These are phyloP conservation scores for Paramormyrops hopkinsi DNA, from an alignment of 2,797 vertebrate species.

Conservation along the genomic window DNA sequence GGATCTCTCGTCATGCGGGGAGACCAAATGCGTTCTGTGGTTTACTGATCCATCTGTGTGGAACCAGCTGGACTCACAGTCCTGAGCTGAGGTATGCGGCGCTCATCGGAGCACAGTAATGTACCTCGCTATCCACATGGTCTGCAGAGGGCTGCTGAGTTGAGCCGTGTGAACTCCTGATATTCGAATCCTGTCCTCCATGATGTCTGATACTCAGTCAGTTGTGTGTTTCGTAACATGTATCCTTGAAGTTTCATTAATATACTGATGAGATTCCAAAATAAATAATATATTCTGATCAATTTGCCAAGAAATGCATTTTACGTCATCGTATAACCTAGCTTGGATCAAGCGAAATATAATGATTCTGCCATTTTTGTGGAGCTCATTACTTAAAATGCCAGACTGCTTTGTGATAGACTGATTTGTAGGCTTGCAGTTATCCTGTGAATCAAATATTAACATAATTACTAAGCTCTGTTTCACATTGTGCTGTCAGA, in stretches of 20 bases:
- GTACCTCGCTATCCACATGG: background rate
- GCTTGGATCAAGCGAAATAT: background rate
- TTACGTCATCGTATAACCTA: background rate
- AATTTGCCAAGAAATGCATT: background rate
- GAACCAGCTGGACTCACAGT: background rate
- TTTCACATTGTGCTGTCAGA: background rate
- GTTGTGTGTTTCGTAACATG: background rate
- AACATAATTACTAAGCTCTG: slow-evolving; percentile 4
- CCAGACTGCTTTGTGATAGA: background rate
- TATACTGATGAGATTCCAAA: background rate
- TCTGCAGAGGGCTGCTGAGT: background rate
- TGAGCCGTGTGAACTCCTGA: background rate
- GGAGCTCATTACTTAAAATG: slow-evolving; percentile 1
- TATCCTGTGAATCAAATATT: background rate
- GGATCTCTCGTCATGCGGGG: background rate
- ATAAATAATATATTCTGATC: background rate
- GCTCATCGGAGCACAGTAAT: slow-evolving; percentile 1
- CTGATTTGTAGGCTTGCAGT: background rate
- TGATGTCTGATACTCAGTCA: background rate
- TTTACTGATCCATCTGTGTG: background rate
- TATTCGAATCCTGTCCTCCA: background rate
- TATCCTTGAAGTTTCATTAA: background rate
- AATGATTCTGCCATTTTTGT: background rate
- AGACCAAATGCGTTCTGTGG: background rate
- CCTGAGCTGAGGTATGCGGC: background rate